phyloP scores from a whole-genome alignment of 2,888 invertebrate species.

The Dynastes grantii region DNA sequence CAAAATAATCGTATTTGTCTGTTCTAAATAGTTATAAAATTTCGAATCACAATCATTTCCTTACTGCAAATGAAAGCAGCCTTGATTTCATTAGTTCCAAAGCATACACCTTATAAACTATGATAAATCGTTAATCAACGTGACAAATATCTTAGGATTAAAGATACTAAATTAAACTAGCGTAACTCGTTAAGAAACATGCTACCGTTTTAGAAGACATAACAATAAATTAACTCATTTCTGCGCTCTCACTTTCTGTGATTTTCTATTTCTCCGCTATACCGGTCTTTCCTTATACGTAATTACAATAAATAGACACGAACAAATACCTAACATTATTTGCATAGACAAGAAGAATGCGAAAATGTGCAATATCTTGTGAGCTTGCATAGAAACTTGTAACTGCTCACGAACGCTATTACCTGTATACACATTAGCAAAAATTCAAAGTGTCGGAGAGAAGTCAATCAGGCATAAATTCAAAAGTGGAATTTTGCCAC shows the following conservation, averaged over 20 bases:
- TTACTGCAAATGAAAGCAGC: no score
- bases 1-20: no score
- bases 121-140: neutral
- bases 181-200: neutral
- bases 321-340: neutral
- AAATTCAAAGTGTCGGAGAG: neutral
- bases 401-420: neutral
- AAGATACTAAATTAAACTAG: neutral
- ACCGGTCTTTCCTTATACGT: constrained; percentile 15
- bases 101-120: no score
- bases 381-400: constrained; percentile 1
- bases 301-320: constrained; percentile 11
- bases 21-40: no score
- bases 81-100: no score
- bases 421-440: neutral
- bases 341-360: constrained; percentile 10
- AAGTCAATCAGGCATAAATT: constrained; percentile 1
- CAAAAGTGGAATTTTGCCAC: no score
- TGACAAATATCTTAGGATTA: neutral
- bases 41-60: no score
- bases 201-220: neutral
- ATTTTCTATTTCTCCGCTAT: neutral
- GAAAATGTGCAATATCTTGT: neutral
- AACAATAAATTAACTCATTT: constrained; percentile 8
- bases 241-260: constrained; percentile 3